Percentiles rank a stretch among this genome's conserved stretches.
Evolutionary conservation across 2,113 vertebrate genomes (phyloP).

Genomic region (Pedionomus torquatus): DNA sequence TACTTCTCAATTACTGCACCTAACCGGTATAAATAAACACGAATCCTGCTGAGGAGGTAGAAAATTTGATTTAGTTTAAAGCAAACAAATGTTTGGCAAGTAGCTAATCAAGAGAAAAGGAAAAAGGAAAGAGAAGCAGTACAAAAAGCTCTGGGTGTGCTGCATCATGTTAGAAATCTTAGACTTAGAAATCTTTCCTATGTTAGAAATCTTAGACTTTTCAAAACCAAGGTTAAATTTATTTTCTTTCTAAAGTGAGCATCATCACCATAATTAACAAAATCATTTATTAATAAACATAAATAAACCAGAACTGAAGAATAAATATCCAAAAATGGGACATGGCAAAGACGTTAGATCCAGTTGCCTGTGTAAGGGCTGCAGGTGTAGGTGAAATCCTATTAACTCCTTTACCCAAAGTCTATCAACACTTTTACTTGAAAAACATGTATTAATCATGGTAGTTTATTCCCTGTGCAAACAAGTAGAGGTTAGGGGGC

Average conservation of each 20-base stretch:
- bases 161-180: not conserved
- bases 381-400: not conserved
- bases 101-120: conserved; percentile 7
- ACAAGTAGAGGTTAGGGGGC: not conserved
- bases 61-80: conserved; percentile 27
- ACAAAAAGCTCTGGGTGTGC: not conserved
- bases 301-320: conserved; percentile 17
- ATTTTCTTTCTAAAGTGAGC: not conserved
- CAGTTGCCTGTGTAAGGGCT: not conserved
- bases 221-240: conserved; percentile 8
- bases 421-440: not conserved
- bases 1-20: conserved; percentile 23
- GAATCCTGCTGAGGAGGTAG: not conserved
- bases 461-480: not conserved
- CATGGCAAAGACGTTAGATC: not conserved
- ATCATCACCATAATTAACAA: not conserved
- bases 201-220: not conserved
- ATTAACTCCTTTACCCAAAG: not conserved
- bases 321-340: conserved; percentile 3
- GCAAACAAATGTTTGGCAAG: conserved; percentile 7
- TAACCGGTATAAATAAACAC: conserved; percentile 1
- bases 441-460: not conserved
- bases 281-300: conserved; percentile 10
- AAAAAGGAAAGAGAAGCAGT: not conserved
- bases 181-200: not conserved